These are phyloP conservation scores for Thumatha senex DNA, from an alignment of 2,888 invertebrate genomes.

Conservation along the genomic window DNA sequence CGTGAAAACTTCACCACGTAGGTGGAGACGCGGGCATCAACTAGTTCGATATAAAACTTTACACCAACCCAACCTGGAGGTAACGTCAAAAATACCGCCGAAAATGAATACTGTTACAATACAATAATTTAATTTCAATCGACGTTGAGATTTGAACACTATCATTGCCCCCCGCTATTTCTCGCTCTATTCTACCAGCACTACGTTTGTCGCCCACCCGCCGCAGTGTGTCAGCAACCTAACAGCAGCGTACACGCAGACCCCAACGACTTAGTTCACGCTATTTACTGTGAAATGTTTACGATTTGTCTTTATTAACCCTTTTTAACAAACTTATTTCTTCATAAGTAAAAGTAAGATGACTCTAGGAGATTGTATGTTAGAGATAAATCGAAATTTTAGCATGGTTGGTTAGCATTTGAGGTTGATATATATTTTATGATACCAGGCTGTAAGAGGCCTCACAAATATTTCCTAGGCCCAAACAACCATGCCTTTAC, in stretches of 20 bases:
- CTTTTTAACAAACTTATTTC: conserved; percentile 11
- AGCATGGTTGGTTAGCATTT: too few relatives aligned
- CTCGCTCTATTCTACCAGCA: neutral
- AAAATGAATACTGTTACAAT: too few relatives aligned
- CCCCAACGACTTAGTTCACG: conserved; percentile 11
- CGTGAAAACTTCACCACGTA: too few relatives aligned
- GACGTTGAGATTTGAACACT: neutral
- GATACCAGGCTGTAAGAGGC: too few relatives aligned
- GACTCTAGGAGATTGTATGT: neutral
- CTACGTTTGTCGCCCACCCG: neutral
- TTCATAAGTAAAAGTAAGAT: neutral
- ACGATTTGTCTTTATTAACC: conserved; percentile 19
- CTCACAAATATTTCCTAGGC: too few relatives aligned
- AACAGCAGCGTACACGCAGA: conserved; percentile 1
- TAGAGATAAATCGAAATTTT: neutral
- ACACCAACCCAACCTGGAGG: too few relatives aligned
- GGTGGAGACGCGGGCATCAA: too few relatives aligned
- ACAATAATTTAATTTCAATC: too few relatives aligned
- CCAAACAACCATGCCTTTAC: too few relatives aligned
- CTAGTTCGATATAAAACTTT: too few relatives aligned
- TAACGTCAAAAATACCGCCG: too few relatives aligned
- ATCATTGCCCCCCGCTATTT: neutral
- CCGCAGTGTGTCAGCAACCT: conserved; percentile 3
- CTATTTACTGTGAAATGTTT: conserved; percentile 28
- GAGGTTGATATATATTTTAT: too few relatives aligned